Percentiles rank a stretch among this genome's conserved stretches.
Evolutionary conservation across 2,113 vertebrate species (phyloP).

Genomic region (Pithys albifrons): DNA sequence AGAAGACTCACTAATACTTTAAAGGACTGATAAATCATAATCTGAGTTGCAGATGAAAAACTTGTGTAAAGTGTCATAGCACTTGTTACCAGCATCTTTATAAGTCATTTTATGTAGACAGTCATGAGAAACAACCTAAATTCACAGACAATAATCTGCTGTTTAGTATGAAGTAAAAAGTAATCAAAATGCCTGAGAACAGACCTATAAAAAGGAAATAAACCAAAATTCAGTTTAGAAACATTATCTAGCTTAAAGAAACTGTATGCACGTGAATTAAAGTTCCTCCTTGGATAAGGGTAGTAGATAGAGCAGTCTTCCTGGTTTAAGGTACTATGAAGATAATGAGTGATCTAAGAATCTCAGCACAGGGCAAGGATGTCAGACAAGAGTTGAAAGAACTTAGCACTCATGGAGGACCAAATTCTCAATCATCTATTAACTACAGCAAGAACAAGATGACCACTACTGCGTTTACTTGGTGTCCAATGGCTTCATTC

Average conservation of each 20-base stretch:
- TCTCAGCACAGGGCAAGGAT: not conserved
- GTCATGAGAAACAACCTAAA: not conserved
- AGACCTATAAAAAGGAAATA: not conserved
- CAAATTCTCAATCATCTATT: not conserved
- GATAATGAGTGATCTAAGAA: not conserved
- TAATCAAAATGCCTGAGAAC: not conserved
- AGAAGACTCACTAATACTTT: not conserved
- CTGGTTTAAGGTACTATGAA: not conserved
- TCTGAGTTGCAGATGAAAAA: not conserved
- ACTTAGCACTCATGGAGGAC: not conserved
- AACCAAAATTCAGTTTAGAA: not conserved
- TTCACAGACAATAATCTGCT: not conserved
- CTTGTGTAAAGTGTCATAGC: accelerated
- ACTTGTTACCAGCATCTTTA: not conserved
- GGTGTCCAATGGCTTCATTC: not conserved
- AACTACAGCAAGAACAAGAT: not conserved
- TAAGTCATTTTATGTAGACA: not conserved
- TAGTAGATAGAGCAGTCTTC: not conserved
- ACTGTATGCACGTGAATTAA: accelerated
- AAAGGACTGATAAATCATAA: not conserved
- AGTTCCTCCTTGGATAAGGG: not conserved
- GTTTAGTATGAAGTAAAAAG: not conserved
- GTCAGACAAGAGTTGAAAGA: not conserved
- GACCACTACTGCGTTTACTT: not conserved
- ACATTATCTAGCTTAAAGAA: not conserved